Evolutionary conservation across 2,888 invertebrate species (phyloP).

Genomic region (Colletes collaris): DNA sequence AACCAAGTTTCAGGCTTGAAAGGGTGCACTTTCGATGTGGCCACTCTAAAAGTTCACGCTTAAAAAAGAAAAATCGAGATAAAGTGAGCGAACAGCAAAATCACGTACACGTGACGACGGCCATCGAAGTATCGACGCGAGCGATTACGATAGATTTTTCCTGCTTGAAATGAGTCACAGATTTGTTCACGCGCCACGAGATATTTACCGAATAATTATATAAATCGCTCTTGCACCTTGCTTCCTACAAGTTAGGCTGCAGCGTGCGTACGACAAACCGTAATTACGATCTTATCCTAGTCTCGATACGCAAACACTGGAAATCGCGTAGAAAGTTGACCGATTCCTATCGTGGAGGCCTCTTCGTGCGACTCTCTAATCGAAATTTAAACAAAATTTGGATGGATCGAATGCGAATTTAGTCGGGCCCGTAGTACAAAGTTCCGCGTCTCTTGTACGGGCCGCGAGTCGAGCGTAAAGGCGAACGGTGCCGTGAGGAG

Average conservation of each 20-base stretch:
- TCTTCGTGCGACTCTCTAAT: too few relatives aligned
- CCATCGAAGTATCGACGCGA: too few relatives aligned
- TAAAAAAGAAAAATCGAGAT: too few relatives aligned
- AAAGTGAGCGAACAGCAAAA: too few relatives aligned
- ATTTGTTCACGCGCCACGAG: constrained; percentile 7
- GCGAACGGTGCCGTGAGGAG: constrained; percentile 38
- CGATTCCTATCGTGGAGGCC: too few relatives aligned
- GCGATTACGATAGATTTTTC: constrained; percentile 23
- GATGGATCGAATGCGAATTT: neutral
- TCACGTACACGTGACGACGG: too few relatives aligned
- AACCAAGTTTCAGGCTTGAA: neutral
- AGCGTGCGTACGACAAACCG: too few relatives aligned
- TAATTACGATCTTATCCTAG: too few relatives aligned
- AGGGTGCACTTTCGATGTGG: constrained; percentile 5
- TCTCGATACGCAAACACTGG: too few relatives aligned
- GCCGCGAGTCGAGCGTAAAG: constrained; percentile 47
- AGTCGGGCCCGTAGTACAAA: neutral
- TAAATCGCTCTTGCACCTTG: neutral
- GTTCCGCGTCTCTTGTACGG: constrained; percentile 14
- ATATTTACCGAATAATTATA: neutral
- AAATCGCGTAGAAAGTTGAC: too few relatives aligned
- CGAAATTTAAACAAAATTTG: too few relatives aligned
- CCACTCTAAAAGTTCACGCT: neutral
- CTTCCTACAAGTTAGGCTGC: too few relatives aligned
- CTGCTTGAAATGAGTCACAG: constrained; percentile 2